These are phyloP conservation scores for Ochropleura leucogaster DNA, from an alignment of 2,888 invertebrate genomes.

Conservation along the genomic window DNA sequence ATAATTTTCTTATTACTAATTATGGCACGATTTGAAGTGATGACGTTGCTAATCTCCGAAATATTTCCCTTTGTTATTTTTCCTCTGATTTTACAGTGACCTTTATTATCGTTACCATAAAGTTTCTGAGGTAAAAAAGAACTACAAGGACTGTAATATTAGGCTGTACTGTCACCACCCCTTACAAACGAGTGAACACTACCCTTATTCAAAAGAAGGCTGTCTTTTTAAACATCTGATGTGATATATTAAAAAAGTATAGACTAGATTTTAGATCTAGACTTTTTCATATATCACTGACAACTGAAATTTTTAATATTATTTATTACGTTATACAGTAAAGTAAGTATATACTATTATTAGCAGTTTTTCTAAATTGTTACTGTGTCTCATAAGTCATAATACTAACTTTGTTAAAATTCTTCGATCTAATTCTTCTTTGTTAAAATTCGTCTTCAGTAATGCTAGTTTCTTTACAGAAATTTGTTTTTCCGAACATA, in stretches of 20 bases:
- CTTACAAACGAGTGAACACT: slow-evolving; percentile 25
- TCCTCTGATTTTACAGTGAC: not conserved
- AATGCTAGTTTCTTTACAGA: slow-evolving; percentile 12
- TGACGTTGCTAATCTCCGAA: slow-evolving; percentile 44
- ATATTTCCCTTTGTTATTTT: slow-evolving; percentile 5
- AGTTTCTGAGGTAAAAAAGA: not conserved
- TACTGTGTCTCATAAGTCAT: not conserved
- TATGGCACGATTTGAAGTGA: slow-evolving; percentile 53
- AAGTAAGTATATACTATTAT: not conserved
- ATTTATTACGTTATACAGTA: slow-evolving; percentile 4
- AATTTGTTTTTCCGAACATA: not conserved
- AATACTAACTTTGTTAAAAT: slow-evolving; percentile 6
- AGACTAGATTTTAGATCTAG: slow-evolving; percentile 4
- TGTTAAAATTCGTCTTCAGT: slow-evolving; percentile 14
- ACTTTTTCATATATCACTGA: not conserved
- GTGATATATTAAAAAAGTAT: too few species aligned
- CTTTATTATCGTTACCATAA: not conserved
- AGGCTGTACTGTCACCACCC: slow-evolving; percentile 29
- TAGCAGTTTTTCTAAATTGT: slow-evolving; percentile 15
- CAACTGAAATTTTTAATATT: not conserved
- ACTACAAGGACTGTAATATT: slow-evolving; percentile 4
- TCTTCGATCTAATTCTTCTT: too few species aligned
- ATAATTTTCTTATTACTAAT: slow-evolving; percentile 40
- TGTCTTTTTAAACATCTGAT: slow-evolving; percentile 12
- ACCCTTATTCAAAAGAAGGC: slow-evolving; percentile 14